Base-by-base conservation (phyloP, 2,113 vertebrate species). In the Anser cygnoides region DNA sequence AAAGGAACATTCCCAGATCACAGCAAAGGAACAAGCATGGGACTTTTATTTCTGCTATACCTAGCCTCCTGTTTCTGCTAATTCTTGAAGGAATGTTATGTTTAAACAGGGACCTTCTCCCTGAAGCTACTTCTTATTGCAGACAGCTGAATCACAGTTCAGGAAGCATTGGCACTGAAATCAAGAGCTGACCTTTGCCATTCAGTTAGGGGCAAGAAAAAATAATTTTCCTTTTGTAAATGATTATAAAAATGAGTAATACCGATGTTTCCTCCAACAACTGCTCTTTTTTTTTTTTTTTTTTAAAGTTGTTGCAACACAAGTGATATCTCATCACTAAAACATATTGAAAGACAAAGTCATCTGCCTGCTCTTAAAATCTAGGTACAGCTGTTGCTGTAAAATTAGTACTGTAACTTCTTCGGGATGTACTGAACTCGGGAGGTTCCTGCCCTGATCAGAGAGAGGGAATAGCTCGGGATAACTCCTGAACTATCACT, bases 261-360 rank as follows among this genome's bases (percentile, higher is more conserved):
- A 44, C 14, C 58, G 73, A 8, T 4, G 20, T 44, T 79, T 80
- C n/a, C 31, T 83, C 10, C 22, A 58, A 25, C 37, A 77, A 31
- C 8, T 2, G 6, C 5, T 26, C 4, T 39, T 23, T 33, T 39
- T 33, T 49, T 49, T 46, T 39, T 49, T 50, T 39, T 11, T 13
- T 11, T n/a, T n/a, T 74, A 10, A 2, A 11, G 3, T 44, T 87
- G n/a, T 68, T 37, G 9, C 37, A 71, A 28, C 41, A 68, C 7
- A 39, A 86, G 11, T 25, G 12, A n/a, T 72, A 22, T 35, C 50
- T 94, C 1, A 0, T 90, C 72, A 55, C 16, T 84, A 61, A 89
- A 71, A 73, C 25, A 21, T 84, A 61, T 43, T 72, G 79, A 96
- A 93, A 71, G 85, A 84, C 52, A 81, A 91, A 91, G 90, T 43